phyloP scores from a whole-genome alignment of 53 echinoderm and acorn worm species.

The Echinarachnius parma region DNA sequence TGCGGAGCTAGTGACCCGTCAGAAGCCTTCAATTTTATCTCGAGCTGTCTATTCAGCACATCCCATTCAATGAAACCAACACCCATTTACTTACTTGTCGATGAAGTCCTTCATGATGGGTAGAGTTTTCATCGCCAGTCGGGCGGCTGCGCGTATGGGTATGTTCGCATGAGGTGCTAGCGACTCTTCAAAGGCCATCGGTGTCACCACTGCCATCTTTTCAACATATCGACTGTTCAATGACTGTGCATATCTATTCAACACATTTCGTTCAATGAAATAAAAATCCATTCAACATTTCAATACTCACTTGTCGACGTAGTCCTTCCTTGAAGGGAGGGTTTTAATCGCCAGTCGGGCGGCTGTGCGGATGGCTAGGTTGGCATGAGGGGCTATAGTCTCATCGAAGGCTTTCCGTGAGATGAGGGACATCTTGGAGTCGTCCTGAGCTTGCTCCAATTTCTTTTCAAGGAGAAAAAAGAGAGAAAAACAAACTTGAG shows the following conservation, averaged over 20 bases:
- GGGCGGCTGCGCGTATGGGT: not conserved
- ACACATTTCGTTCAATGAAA: no score
- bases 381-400: not conserved
- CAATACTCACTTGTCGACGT: not conserved
- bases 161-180: not conserved
- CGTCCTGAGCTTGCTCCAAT: no score
- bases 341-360: not conserved
- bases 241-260: no score
- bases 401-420: not conserved
- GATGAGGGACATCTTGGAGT: not conserved
- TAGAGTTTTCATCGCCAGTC: not conserved
- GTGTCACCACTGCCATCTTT: not conserved
- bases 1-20: no score
- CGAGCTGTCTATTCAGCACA: no score
- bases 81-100: not conserved
- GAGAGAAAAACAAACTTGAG: no score
- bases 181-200: not conserved
- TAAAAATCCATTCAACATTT: no score
- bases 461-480: no score
- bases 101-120: not conserved
- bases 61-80: no score
- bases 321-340: not conserved
- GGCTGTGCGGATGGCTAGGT: not conserved
- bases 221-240: no score
- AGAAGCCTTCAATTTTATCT: no score